Base-by-base conservation (phyloP, 2,797 vertebrate genomes). In the Poeciliopsis presidionis region DNA sequence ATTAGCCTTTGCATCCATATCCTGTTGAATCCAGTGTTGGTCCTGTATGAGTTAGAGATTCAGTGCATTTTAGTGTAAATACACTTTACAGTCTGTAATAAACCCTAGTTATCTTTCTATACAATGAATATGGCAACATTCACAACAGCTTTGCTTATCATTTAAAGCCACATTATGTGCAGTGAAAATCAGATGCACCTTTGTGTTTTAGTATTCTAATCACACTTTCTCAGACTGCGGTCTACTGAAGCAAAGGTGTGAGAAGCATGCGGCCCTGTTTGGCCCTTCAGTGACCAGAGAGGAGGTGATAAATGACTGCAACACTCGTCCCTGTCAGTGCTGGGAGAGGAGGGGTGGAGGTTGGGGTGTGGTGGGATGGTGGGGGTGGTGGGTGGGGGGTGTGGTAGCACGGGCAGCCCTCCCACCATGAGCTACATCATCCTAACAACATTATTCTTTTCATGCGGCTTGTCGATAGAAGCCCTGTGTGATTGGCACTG, bases 231-330 rank as follows among this genome's bases (percentile, higher is more conserved):
- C 87, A 84, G 74, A 90, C 78, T 22, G 75, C 53, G 75, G 84
- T 91, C 91, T 82, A 80, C 84, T 90, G 84, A 91, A 90, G 87
- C 93, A 92, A 90, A 89, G 84, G 88, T 92, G 91, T 87, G 89
- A 93, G 92, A 90, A 88, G 91, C 79, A 2, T 67, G 82, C 39
- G 77, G 93, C 90, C 89, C 83, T 4, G 70, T 88, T 76, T 85
- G 93, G 93, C 91, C 93, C 94, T 94, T 79, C 18, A 73, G 92
- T 94, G 96, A 92, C 96, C 95, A 94, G 93, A 86, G 92, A 86
- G 95, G 95, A 95, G 94, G 94, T 97, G 96, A 97, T 96, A 95
- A 96, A 97, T 96, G 95, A 96, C 92, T 91, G 88, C 89, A 93
- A 93, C 95, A 93, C 95, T 94, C 95, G 91, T 96, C 91, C 76